These are phyloP conservation scores for Drosophila kohkoa DNA, from an alignment of 1,140 invertebrate genomes.

Conservation along the genomic window DNA sequence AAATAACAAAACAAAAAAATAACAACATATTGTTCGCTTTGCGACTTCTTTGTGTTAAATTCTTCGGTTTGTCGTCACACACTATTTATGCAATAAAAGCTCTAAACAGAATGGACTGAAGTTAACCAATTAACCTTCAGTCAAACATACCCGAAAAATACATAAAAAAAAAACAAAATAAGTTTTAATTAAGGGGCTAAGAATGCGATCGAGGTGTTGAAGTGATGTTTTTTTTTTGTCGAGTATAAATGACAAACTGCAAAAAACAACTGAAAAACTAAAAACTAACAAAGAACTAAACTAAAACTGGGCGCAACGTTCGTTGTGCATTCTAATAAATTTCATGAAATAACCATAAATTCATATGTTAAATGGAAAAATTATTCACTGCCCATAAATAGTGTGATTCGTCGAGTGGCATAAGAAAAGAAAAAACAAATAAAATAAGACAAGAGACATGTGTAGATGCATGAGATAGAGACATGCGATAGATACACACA, in stretches of 20 bases:
- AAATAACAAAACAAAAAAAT: background rate
- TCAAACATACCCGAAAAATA: conserved; percentile 3
- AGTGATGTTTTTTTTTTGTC: conserved; percentile 20
- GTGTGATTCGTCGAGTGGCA: conserved; percentile 58
- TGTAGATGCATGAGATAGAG: conserved; percentile 50
- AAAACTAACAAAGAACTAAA: conserved; percentile 34
- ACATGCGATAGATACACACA: conserved; percentile 39
- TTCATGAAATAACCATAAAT: conserved; percentile 68
- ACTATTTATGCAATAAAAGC: conserved; percentile 13
- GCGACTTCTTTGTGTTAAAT: conserved; percentile 6
- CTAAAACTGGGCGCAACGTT: conserved; percentile 26
- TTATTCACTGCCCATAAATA: conserved; percentile 69
- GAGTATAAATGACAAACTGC: conserved; percentile 35
- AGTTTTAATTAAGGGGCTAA: conserved; percentile 10
- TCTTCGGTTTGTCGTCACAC: background rate
- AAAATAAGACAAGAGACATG: conserved; percentile 25
- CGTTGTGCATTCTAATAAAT: conserved; percentile 76
- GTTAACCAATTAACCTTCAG: conserved; percentile 19
- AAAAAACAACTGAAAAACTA: conserved; percentile 23
- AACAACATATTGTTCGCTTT: too few species aligned
- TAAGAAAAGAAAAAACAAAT: conserved; percentile 47
- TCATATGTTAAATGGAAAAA: conserved; percentile 73
- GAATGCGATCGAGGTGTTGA: conserved; percentile 22
- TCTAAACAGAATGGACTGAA: conserved; percentile 1
- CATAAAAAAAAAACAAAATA: background rate